phyloP scores from a whole-genome alignment of 2,113 vertebrate genomes.

The Callospermophilus lateralis region DNA sequence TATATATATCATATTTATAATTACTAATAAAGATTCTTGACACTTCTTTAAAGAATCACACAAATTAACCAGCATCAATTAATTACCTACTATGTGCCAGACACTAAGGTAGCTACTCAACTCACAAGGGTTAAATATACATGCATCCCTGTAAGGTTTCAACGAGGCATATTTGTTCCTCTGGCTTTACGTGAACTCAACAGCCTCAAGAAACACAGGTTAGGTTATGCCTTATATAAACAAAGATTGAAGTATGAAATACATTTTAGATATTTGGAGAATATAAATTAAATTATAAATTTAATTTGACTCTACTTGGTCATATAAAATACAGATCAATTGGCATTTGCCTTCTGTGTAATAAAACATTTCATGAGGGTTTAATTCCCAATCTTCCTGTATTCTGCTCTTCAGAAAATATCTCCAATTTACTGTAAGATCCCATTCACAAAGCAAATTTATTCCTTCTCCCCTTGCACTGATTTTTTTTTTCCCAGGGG shows the following conservation, averaged over 20 bases:
- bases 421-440: background rate
- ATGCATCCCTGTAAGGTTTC: background rate
- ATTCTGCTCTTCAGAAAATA: background rate
- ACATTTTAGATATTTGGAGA: background rate
- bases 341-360: background rate
- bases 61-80: background rate
- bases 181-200: background rate
- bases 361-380: background rate
- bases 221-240: background rate
- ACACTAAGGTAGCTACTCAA: background rate
- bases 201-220: background rate
- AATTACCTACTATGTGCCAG: background rate
- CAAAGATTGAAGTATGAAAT: background rate
- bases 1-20: too few species aligned
- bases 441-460: background rate
- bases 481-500: background rate
- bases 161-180: background rate
- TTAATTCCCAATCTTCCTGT: background rate
- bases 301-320: background rate
- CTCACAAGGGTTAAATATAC: background rate
- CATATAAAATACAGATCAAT: slow-evolving; percentile 15
- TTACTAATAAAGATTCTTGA: background rate
- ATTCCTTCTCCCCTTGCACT: background rate
- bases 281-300: background rate
- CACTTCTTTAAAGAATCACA: slow-evolving; percentile 25